A percentile compares a stretch with the other conserved stretches of the same genome.
Conservation (phyloP, 30 jellyfish, hydroid and myxozoan genomes). For the Pelagia noctiluca region DNA sequence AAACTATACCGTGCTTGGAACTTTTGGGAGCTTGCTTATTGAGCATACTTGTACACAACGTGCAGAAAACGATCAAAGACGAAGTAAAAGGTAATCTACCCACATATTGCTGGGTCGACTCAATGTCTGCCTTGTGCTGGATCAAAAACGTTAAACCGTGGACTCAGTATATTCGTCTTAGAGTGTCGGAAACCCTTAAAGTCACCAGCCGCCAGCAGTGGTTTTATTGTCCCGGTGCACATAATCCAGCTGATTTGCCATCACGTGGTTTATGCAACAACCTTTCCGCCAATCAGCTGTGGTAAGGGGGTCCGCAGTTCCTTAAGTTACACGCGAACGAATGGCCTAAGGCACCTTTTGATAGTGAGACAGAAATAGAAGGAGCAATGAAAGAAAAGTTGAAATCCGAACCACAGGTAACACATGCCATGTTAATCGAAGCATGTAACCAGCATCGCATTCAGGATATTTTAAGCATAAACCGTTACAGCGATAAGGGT, state of each 20-base stretch:
- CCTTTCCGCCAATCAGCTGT: too few relatives aligned
- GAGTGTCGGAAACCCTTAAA: constrained; percentile 35
- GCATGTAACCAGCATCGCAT: constrained; percentile 3
- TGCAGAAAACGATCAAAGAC: neutral
- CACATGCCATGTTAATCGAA: constrained; percentile 34
- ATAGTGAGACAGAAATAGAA: constrained; percentile 13
- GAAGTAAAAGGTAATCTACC: constrained; percentile 5
- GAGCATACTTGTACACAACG: constrained; percentile 4
- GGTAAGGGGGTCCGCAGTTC: too few relatives aligned
- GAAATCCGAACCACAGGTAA: constrained; percentile 33
- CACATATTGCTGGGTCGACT: constrained; percentile 26
- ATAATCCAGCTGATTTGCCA: too few relatives aligned
- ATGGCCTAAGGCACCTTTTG: constrained; percentile 63
- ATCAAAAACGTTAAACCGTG: constrained; percentile 22
- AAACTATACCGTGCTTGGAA: constrained; percentile 32
- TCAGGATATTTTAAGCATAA: constrained; percentile 21
- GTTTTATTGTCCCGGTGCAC: constrained; percentile 49
- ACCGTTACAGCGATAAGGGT: constrained; percentile 36
- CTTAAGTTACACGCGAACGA: too few relatives aligned
- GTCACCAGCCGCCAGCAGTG: constrained; percentile 43
- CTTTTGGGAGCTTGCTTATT: constrained; percentile 24
- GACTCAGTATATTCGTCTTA: constrained; percentile 19
- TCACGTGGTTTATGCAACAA: constrained; percentile 36
- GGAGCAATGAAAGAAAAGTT: constrained; percentile 41
- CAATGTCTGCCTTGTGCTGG: constrained; percentile 39